phyloP scores from a whole-genome alignment of 2,888 invertebrate genomes.

The Empis livida region DNA sequence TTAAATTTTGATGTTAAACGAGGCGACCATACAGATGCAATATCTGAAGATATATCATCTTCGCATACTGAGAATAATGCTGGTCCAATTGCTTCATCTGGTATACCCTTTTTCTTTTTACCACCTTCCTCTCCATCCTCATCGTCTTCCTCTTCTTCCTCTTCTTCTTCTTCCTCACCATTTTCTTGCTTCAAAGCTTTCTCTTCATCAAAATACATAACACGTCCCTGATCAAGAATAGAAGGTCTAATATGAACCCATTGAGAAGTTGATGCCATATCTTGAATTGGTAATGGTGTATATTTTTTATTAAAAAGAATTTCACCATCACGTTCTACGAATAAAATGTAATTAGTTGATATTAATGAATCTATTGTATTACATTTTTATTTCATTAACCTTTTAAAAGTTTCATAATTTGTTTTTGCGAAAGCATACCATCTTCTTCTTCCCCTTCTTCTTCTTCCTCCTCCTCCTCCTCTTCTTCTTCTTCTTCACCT shows the following conservation, averaged over 20 bases:
- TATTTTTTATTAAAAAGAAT: constrained; percentile 54
- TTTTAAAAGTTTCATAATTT: background rate
- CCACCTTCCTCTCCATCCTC: constrained; percentile 13
- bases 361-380: no score
- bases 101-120: constrained; percentile 24
- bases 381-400: no score
- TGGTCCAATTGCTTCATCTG: constrained; percentile 40
- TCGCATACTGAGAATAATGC: constrained; percentile 21
- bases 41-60: constrained; percentile 18
- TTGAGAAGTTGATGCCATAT: constrained; percentile 55
- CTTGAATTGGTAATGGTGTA: constrained; percentile 52
- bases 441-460: background rate
- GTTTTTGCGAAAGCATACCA: background rate
- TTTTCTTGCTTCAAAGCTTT: constrained; percentile 9
- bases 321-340: constrained; percentile 39
- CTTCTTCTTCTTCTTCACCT: constrained; percentile 24
- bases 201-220: constrained; percentile 51
- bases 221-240: constrained; percentile 67
- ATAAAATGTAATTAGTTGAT: background rate
- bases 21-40: constrained; percentile 54
- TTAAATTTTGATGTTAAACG: constrained; percentile 45
- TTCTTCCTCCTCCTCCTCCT: constrained; percentile 14
- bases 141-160: constrained; percentile 27
- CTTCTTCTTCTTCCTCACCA: constrained; percentile 21
- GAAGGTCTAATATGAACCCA: constrained; percentile 78